These are phyloP conservation scores for Sinopyrophorus schimmeli DNA, from an alignment of 2,888 invertebrate species.

Conservation along the genomic window DNA sequence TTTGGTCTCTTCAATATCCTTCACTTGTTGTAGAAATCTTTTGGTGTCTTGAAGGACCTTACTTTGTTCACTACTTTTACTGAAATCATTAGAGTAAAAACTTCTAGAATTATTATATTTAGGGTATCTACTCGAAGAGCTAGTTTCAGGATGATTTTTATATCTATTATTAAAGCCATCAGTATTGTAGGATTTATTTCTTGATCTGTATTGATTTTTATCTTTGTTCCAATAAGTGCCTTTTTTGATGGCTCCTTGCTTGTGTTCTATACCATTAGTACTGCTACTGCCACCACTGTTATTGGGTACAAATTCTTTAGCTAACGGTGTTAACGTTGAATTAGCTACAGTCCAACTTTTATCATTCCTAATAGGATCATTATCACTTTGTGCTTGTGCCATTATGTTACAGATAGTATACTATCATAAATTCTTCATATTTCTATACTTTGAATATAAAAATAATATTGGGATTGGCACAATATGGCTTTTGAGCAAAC, in stretches of 20 bases:
- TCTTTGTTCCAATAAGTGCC: conserved; percentile 27
- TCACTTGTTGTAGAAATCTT: conserved; percentile 20
- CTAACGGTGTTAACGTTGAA: conserved; percentile 62
- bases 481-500: conserved; percentile 22
- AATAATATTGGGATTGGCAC: conserved; percentile 13
- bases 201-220: conserved; percentile 12
- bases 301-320: conserved; percentile 64
- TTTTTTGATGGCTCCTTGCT: conserved; percentile 22
- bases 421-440: too few relatives aligned
- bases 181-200: too few relatives aligned
- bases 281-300: conserved; percentile 14
- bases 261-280: conserved; percentile 17
- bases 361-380: too few relatives aligned
- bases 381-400: conserved; percentile 5
- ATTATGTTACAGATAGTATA: too few relatives aligned
- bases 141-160: conserved; percentile 13
- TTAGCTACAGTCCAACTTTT: conserved; percentile 4
- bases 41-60: conserved; percentile 24
- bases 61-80: conserved; percentile 24
- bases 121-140: conserved; percentile 6
- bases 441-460: too few relatives aligned
- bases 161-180: too few relatives aligned
- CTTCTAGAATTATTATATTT: conserved; percentile 16
- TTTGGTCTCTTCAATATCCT: conserved; percentile 7
- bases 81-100: conserved; percentile 17